Evolutionary conservation across 2,797 vertebrate species (phyloP).

Genomic region (Brachyalestes nurse): DNA sequence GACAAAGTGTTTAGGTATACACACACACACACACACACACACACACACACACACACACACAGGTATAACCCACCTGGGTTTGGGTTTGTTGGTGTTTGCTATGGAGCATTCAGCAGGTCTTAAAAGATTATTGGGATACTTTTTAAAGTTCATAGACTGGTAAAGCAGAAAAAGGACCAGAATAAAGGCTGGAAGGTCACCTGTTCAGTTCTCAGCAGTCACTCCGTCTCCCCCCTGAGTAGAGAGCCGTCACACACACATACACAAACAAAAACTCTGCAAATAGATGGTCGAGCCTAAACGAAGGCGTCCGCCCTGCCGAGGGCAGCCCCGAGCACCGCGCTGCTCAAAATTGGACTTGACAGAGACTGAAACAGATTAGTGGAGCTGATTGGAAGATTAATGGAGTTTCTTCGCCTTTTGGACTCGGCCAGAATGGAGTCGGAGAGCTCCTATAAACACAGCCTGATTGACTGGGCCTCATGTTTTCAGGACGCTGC

Average conservation of each 20-base stretch:
- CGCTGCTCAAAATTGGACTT: slow-evolving; percentile 4
- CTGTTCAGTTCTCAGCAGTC: not conserved
- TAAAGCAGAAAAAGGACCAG: not conserved
- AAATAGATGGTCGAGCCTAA: not conserved
- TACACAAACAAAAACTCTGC: slow-evolving; percentile 2
- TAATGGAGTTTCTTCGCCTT: slow-evolving; percentile 25
- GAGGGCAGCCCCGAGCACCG: not conserved
- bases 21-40: no score
- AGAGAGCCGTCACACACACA: not conserved
- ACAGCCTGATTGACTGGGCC: not conserved
- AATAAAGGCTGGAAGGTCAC: not conserved
- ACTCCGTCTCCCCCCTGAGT: not conserved
- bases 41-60: no score
- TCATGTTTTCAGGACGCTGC: not conserved
- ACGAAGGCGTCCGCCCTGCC: not conserved
- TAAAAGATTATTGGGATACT: not conserved
- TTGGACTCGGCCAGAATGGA: slow-evolving; percentile 11
- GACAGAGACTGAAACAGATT: slow-evolving; percentile 22
- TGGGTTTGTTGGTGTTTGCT: no score
- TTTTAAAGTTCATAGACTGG: not conserved
- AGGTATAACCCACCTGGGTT: no score
- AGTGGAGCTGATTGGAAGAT: slow-evolving; percentile 30
- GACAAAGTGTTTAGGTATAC: no score
- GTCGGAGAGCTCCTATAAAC: not conserved
- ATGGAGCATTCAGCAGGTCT: not conserved